Percentiles rank a stretch among this genome's conserved stretches.
These are phyloP conservation scores for rabbit (Oryctolagus cuniculus) DNA, from an alignment of 2,113 vertebrate species.

Conservation along the genomic window DNA sequence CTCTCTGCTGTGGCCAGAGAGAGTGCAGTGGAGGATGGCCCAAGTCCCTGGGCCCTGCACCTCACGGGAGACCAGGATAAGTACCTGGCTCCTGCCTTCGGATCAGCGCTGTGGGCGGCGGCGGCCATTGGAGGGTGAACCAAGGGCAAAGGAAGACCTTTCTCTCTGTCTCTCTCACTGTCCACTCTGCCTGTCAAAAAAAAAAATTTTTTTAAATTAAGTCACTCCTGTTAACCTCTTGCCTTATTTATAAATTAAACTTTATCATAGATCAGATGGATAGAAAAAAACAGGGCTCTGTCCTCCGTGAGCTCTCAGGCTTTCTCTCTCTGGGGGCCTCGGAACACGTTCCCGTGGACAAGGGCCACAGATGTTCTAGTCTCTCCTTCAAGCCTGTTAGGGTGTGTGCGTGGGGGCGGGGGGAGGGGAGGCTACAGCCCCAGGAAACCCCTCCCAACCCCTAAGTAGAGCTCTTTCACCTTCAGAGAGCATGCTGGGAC, in stretches of 20 bases:
- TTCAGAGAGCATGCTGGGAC: not conserved
- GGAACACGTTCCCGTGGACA: not conserved
- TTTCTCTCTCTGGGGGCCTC: not conserved
- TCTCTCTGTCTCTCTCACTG: too few species aligned
- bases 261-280: not conserved
- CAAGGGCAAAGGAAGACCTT: too few species aligned
- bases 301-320: too few species aligned
- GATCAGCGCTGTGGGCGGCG: too few species aligned
- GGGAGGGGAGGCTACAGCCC: not conserved
- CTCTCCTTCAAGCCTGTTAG: not conserved
- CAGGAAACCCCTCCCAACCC: not conserved
- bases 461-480: slow-evolving; percentile 24
- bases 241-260: not conserved
- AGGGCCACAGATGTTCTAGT: not conserved
- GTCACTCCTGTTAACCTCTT: not conserved
- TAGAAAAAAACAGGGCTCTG: not conserved
- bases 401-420: not conserved
- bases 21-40: too few species aligned
- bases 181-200: too few species aligned
- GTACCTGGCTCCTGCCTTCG: too few species aligned
- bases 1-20: too few species aligned
- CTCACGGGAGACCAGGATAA: too few species aligned
- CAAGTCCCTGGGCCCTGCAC: too few species aligned
- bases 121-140: too few species aligned
- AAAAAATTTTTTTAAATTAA: too few species aligned